These are phyloP conservation scores for Okamejei kenojei DNA, from an alignment of 2,797 vertebrate genomes.

Conservation along the genomic window DNA sequence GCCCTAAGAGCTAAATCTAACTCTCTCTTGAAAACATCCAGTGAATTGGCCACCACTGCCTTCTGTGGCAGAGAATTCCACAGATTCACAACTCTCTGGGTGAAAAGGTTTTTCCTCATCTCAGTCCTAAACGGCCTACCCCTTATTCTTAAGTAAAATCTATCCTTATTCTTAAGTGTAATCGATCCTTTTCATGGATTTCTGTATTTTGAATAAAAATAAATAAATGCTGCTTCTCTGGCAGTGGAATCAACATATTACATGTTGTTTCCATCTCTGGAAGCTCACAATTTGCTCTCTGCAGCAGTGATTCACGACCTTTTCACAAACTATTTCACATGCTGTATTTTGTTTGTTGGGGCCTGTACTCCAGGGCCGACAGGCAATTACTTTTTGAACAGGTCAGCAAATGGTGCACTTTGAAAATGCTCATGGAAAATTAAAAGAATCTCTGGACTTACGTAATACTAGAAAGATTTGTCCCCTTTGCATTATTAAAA, in stretches of 20 bases:
- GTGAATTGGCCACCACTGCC: too few species aligned
- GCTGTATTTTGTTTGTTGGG: not conserved
- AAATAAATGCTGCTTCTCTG: not conserved
- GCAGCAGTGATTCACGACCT: not conserved
- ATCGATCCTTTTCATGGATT: not conserved
- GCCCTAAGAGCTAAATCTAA: too few species aligned
- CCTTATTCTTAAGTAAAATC: too few species aligned
- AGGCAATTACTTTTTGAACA: not conserved
- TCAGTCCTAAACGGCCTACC: too few species aligned
- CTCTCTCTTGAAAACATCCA: too few species aligned
- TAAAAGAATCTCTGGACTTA: not conserved
- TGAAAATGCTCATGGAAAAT: not conserved
- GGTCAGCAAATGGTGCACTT: not conserved
- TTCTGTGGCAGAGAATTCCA: too few species aligned
- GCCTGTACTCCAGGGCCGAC: not conserved
- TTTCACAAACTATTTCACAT: not conserved
- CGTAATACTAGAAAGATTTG: not conserved
- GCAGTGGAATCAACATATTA: not conserved
- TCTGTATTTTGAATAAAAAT: not conserved
- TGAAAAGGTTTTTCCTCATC: too few species aligned
- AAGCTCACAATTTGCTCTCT: not conserved
- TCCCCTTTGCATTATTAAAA: not conserved
- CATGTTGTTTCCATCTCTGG: not conserved
- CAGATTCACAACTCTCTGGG: too few species aligned
- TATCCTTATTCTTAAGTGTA: not conserved